Evolutionary conservation across 2,888 invertebrate species (phyloP).

Genomic region (Nomada ruficornis): DNA sequence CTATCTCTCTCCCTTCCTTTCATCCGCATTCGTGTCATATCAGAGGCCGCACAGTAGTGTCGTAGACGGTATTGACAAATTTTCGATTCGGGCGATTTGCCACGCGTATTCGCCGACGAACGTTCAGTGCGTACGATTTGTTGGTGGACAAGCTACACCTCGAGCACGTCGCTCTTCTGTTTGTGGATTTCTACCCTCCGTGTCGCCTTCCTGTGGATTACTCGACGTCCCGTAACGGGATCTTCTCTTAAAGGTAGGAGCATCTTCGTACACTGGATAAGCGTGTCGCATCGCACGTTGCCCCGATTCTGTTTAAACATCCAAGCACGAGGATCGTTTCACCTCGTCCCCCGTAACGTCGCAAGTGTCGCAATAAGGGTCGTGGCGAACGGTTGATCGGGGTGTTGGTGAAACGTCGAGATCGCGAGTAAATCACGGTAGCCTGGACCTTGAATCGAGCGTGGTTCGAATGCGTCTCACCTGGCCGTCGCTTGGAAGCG

Average conservation of each 20-base stretch:
- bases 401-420: slow-evolving; percentile 2
- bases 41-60: slow-evolving; percentile 9
- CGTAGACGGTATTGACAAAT: neutral
- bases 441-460: slow-evolving; percentile 28
- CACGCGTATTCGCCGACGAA: slow-evolving; percentile 25
- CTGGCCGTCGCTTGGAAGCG: slow-evolving; percentile 43
- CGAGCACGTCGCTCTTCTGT: slow-evolving; percentile 30
- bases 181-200: slow-evolving; percentile 62
- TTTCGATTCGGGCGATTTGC: neutral
- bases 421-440: neutral
- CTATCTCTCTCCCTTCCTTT: neutral
- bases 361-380: neutral
- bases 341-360: neutral
- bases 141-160: slow-evolving; percentile 56
- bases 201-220: slow-evolving; percentile 65
- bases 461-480: slow-evolving; percentile 21
- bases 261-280: neutral
- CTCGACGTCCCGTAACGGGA: slow-evolving; percentile 58
- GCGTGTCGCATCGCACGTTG: neutral
- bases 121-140: slow-evolving; percentile 66
- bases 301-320: neutral
- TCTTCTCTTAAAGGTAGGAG: slow-evolving; percentile 59
- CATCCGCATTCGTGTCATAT: slow-evolving; percentile 29
- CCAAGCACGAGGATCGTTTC: neutral
- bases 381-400: neutral